Evolutionary conservation across 1,140 invertebrate species (phyloP).

Genomic region (Tribolium castaneum): DNA sequence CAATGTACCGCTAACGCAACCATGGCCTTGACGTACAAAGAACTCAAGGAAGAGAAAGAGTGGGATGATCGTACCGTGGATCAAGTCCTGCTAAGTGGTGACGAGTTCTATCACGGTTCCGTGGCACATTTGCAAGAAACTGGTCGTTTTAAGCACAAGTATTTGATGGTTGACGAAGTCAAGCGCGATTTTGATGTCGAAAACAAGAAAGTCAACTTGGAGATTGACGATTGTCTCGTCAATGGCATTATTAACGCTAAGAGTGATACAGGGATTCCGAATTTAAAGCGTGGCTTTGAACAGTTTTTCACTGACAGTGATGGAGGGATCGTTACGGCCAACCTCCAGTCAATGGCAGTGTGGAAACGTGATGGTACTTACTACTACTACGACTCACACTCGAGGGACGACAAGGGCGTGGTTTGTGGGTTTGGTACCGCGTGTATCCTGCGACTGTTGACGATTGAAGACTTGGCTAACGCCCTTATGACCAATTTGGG

Average conservation of each 20-base stretch:
- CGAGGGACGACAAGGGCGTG: slow-evolving; percentile 65
- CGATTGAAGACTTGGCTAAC: slow-evolving; percentile 51
- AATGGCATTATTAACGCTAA: slow-evolving; percentile 58
- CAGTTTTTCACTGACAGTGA: slow-evolving; percentile 65
- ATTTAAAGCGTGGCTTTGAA: slow-evolving; percentile 62
- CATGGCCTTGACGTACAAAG: slow-evolving; percentile 62
- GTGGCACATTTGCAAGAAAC: slow-evolving; percentile 64
- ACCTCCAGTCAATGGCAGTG: slow-evolving; percentile 63
- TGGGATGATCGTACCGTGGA: slow-evolving; percentile 66
- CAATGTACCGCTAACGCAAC: slow-evolving; percentile 67
- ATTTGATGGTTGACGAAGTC: slow-evolving; percentile 60
- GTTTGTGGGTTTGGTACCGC: slow-evolving; percentile 56
- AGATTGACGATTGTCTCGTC: slow-evolving; percentile 60
- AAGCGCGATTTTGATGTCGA: slow-evolving; percentile 58
- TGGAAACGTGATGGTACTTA: slow-evolving; percentile 63
- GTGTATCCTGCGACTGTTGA: slow-evolving; percentile 50
- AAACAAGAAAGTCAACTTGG: slow-evolving; percentile 59
- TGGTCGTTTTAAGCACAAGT: slow-evolving; percentile 58
- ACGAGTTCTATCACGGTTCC: slow-evolving; percentile 65
- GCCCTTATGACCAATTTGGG: slow-evolving; percentile 54
- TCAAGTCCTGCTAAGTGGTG: slow-evolving; percentile 63
- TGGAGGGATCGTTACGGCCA: slow-evolving; percentile 64
- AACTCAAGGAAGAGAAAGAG: slow-evolving; percentile 60
- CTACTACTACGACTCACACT: slow-evolving; percentile 67
- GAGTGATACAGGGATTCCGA: slow-evolving; percentile 63